phyloP scores from a whole-genome alignment of 2,888 invertebrate species.

The Meta bourneti region DNA sequence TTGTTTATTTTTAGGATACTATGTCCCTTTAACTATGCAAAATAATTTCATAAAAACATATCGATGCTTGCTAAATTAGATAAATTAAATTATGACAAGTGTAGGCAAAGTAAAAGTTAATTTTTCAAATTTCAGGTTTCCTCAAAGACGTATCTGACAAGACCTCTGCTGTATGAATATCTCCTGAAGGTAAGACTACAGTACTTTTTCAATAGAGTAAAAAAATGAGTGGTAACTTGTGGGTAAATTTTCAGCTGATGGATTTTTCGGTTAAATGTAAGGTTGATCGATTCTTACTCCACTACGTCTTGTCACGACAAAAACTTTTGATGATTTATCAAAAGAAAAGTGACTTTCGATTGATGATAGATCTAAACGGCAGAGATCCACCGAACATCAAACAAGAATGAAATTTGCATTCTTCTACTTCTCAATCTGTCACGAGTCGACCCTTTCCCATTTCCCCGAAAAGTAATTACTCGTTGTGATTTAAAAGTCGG shows the following conservation, averaged over 20 bases:
- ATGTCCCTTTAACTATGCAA: too few species aligned
- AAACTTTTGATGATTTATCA: constrained; percentile 64
- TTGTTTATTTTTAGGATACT: too few species aligned
- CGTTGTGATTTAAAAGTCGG: constrained; percentile 63
- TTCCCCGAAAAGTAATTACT: constrained; percentile 56
- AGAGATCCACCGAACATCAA: constrained; percentile 35
- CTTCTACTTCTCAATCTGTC: constrained; percentile 53
- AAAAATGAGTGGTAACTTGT: neutral
- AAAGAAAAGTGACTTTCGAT: constrained; percentile 60
- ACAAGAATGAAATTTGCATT: constrained; percentile 61
- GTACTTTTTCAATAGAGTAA: too few species aligned
- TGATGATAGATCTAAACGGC: constrained; percentile 59
- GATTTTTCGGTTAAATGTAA: constrained; percentile 14
- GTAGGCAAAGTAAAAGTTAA: too few species aligned
- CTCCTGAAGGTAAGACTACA: too few species aligned
- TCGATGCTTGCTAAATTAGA: too few species aligned
- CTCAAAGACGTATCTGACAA: too few species aligned
- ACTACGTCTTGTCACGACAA: constrained; percentile 22
- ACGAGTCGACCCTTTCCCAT: constrained; percentile 21
- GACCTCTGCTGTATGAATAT: too few species aligned
- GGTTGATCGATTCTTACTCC: constrained; percentile 32
- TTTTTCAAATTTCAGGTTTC: too few species aligned
- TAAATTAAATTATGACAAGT: too few species aligned
- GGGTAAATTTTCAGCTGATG: constrained; percentile 27
- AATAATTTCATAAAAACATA: too few species aligned